phyloP scores from a whole-genome alignment of 2,888 invertebrate species.

The Nomada ferruginata region DNA sequence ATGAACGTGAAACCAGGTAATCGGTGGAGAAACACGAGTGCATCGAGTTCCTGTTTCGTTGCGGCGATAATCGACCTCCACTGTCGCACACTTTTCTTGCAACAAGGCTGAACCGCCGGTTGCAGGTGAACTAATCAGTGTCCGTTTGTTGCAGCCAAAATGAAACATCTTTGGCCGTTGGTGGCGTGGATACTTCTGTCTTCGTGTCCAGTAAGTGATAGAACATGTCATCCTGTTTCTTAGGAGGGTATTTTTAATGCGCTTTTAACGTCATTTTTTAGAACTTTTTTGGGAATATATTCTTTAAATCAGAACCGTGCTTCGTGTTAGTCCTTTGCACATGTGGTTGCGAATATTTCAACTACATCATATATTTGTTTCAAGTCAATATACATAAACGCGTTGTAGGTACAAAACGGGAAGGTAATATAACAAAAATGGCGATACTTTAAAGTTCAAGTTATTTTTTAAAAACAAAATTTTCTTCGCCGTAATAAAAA shows the following conservation, averaged over 20 bases:
- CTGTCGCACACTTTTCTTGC: neutral
- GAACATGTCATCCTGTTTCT: no score
- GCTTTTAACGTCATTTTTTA: no score
- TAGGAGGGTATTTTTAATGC: no score
- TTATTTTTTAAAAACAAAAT: no score
- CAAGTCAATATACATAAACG: neutral
- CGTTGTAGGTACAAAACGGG: neutral
- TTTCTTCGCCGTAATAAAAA: no score
- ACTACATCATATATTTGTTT: no score
- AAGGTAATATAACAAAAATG: neutral
- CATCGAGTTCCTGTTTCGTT: neutral
- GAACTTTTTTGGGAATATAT: no score
- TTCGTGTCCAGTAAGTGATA: conserved; percentile 90
- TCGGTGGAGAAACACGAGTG: conserved; percentile 26
- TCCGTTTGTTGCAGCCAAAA: conserved; percentile 91
- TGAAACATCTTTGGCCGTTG: conserved; percentile 96
- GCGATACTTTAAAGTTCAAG: no score
- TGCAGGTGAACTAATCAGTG: neutral
- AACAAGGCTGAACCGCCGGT: neutral
- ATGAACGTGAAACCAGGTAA: conserved; percentile 43
- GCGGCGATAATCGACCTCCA: conserved; percentile 10
- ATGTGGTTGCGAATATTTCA: no score
- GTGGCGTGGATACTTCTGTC: conserved; percentile 94
- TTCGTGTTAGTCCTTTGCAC: no score
- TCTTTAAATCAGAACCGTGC: no score